A percentile compares a stretch with the other conserved stretches of the same genome.
Evolutionary conservation across 2,797 vertebrate genomes (phyloP).

Genomic region (Nyctibius grandis): DNA sequence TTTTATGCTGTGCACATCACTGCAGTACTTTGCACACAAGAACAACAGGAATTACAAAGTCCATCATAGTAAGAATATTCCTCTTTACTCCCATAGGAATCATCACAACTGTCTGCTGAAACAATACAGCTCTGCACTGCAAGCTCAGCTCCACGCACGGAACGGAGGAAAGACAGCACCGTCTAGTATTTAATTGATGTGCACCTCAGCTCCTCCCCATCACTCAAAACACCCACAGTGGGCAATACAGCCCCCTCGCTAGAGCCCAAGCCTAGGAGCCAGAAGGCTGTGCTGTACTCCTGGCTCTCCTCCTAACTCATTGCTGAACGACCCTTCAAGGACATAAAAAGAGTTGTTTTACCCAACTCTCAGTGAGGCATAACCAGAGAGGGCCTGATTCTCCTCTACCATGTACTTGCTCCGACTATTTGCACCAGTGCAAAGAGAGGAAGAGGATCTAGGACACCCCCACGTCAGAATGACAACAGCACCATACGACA

Average conservation of each 20-base stretch:
- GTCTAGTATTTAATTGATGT: neutral
- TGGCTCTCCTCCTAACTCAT: too few relatives aligned
- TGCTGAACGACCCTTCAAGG: neutral
- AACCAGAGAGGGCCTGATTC: neutral
- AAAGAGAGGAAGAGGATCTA: neutral
- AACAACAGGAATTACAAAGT: neutral
- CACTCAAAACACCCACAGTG: rapidly evolving
- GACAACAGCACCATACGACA: rapidly evolving
- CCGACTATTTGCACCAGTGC: neutral
- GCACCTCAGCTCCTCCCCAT: neutral
- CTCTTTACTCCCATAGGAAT: neutral
- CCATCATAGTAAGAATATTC: neutral
- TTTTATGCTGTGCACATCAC: neutral
- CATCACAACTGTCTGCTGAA: neutral
- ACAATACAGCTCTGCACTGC: neutral
- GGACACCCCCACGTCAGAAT: neutral
- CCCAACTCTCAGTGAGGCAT: neutral
- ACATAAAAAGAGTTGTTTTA: neutral
- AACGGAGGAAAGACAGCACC: neutral
- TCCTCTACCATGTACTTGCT: neutral
- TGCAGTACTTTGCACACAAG: neutral
- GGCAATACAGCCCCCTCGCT: neutral
- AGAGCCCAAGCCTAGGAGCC: neutral
- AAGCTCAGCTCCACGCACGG: neutral
- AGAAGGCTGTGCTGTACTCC: neutral